phyloP scores from a whole-genome alignment of 2,888 invertebrate genomes.

The Pheosia gnoma region DNA sequence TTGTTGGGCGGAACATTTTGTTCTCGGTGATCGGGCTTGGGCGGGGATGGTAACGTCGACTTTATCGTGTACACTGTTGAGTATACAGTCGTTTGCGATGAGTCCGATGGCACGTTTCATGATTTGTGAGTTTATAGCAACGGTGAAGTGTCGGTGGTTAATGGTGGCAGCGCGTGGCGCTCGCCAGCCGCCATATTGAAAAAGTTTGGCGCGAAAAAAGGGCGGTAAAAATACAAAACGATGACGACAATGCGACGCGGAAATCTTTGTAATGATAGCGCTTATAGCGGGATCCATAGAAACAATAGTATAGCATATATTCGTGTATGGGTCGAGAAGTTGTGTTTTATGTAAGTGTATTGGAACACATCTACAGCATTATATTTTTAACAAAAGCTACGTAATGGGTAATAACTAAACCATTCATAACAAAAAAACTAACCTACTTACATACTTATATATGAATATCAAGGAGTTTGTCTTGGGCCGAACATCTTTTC shows the following conservation, averaged over 20 bases:
- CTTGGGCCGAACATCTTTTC: slow-evolving; percentile 67
- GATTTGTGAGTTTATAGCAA: slow-evolving; percentile 85
- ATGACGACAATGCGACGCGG: slow-evolving; percentile 37
- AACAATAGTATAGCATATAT: too few species aligned
- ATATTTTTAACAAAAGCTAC: too few species aligned
- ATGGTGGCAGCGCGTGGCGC: slow-evolving; percentile 81
- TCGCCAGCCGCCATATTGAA: slow-evolving; percentile 81
- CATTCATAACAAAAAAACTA: slow-evolving; percentile 21
- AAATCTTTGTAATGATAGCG: slow-evolving; percentile 32
- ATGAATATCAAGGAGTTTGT: slow-evolving; percentile 43
- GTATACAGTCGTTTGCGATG: slow-evolving; percentile 54
- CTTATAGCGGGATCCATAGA: slow-evolving; percentile 14
- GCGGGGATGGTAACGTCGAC: slow-evolving; percentile 50
- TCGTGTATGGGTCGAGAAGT: too few species aligned
- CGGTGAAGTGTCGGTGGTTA: slow-evolving; percentile 84
- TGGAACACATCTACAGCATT: too few species aligned
- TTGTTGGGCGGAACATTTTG: slow-evolving; percentile 66
- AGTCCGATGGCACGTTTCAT: slow-evolving; percentile 74
- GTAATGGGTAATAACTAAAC: slow-evolving; percentile 3
- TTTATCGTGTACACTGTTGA: slow-evolving; percentile 46
- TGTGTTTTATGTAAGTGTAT: too few species aligned
- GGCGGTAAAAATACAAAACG: slow-evolving; percentile 58
- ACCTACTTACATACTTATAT: neutral
- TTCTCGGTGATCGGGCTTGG: slow-evolving; percentile 59
- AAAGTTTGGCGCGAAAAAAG: slow-evolving; percentile 81